phyloP scores from a whole-genome alignment of 2,113 vertebrate species.

The Propithecus coquereli region DNA sequence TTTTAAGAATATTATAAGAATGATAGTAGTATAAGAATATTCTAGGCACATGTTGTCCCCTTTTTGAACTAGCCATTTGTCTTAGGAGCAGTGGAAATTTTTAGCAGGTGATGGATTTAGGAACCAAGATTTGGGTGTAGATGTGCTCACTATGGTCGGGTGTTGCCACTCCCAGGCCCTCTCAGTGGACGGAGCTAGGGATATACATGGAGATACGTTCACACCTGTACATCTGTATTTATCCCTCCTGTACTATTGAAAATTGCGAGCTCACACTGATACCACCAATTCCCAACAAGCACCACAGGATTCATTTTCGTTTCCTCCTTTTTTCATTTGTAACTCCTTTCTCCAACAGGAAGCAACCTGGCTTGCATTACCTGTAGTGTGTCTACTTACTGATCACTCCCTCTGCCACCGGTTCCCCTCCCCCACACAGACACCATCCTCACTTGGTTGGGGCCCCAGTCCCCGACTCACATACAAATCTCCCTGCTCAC shows the following conservation, averaged over 20 bases:
- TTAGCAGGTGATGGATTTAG: not conserved
- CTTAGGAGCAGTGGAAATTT: not conserved
- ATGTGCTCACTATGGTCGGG: not conserved
- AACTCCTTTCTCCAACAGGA: not conserved
- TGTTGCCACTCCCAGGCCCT: no score
- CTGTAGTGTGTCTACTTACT: no score
- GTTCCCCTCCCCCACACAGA: no score
- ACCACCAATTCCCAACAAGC: not conserved
- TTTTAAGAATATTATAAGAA: not conserved
- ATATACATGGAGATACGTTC: not conserved
- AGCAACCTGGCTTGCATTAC: no score
- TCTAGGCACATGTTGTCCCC: not conserved
- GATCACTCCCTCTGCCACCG: not conserved
- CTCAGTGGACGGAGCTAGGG: not conserved
- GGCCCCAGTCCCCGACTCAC: not conserved
- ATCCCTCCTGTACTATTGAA: not conserved
- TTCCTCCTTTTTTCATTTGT: not conserved
- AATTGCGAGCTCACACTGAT: not conserved
- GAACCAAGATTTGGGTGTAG: not conserved
- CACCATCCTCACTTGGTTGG: fast-evolving
- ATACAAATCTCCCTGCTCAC: no score
- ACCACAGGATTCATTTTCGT: not conserved
- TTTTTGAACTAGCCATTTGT: not conserved
- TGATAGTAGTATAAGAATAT: not conserved
- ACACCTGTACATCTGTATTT: not conserved